A percentile compares a stretch with the other conserved stretches of the same genome.
Evolutionary conservation across 2,797 vertebrate species (phyloP).

Genomic region (Oreochromis grahami): DNA sequence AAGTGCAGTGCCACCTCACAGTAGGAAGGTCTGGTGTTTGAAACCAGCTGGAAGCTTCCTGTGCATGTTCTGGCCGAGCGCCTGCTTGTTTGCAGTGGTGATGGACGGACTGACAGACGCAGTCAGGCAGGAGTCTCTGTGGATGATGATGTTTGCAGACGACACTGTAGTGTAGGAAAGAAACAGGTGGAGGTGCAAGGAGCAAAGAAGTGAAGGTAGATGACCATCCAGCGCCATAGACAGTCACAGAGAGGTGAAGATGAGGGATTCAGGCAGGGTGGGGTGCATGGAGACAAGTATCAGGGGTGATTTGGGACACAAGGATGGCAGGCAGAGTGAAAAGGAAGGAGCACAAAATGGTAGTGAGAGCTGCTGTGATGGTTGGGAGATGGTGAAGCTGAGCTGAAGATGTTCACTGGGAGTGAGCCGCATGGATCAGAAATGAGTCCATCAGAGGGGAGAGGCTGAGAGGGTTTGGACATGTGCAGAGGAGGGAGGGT

Average conservation of each 20-base stretch:
- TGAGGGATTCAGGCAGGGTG: not conserved
- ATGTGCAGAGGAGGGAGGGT: not conserved
- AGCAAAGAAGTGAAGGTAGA: not conserved
- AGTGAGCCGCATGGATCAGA: not conserved
- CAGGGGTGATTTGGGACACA: rapidly evolving
- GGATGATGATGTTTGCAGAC: not conserved
- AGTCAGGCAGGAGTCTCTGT: not conserved
- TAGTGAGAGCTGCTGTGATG: not conserved
- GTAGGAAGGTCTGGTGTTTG: too few species aligned
- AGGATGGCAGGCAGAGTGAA: not conserved
- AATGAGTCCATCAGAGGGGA: not conserved
- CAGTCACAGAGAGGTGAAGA: not conserved
- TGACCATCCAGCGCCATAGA: not conserved
- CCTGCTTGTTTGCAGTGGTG: too few species aligned
- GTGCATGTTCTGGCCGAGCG: too few species aligned
- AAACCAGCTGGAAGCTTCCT: too few species aligned
- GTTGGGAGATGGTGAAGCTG: not conserved
- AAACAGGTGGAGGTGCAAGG: not conserved
- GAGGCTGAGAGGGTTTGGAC: not conserved
- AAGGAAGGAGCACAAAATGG: not conserved
- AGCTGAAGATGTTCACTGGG: not conserved
- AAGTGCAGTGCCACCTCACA: too few species aligned
- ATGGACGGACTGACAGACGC: not conserved
- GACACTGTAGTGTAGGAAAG: not conserved
- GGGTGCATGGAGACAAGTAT: not conserved